Evolutionary conservation across 2,113 vertebrate species (phyloP).

Genomic region (Raja brachyura): DNA sequence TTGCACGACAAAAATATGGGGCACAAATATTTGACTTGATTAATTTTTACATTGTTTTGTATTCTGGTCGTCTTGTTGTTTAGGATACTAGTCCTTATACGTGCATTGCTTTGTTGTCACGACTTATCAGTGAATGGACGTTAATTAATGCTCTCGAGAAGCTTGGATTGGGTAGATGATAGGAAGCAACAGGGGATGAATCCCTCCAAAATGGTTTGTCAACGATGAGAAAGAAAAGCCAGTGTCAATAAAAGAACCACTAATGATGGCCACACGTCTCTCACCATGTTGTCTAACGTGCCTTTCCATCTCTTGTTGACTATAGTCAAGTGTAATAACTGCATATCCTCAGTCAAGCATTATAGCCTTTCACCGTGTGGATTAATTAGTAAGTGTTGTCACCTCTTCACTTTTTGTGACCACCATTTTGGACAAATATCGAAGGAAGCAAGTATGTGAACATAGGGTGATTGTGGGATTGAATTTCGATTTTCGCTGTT

Average conservation of each 20-base stretch:
- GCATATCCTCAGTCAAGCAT: slow-evolving; percentile 51
- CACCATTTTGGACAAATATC: slow-evolving; percentile 40
- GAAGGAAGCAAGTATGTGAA: background rate
- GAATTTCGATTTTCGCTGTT: background rate
- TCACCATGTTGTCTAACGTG: slow-evolving; percentile 54
- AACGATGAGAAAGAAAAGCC: slow-evolving; percentile 51
- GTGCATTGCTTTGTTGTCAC: slow-evolving; percentile 39
- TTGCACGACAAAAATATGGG: no score
- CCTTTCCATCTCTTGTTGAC: slow-evolving; percentile 52
- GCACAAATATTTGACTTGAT: background rate
- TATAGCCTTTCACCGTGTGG: slow-evolving; percentile 51
- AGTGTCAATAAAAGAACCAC: slow-evolving; percentile 48
- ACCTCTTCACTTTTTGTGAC: slow-evolving; percentile 44
- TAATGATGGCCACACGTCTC: slow-evolving; percentile 61
- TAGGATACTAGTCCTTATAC: slow-evolving; percentile 35
- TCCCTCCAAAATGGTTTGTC: slow-evolving; percentile 52
- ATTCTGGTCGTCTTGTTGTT: slow-evolving; percentile 34
- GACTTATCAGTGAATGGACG: slow-evolving; percentile 48
- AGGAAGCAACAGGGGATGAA: slow-evolving; percentile 53
- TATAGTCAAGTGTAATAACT: slow-evolving; percentile 52
- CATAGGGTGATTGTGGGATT: background rate
- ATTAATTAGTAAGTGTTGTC: slow-evolving; percentile 54
- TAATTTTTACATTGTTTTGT: slow-evolving; percentile 5
- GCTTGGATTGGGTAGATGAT: slow-evolving; percentile 48
- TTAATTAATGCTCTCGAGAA: slow-evolving; percentile 51